These are phyloP conservation scores for Chelonia mydas DNA, from an alignment of 2,797 vertebrate species.

Conservation along the genomic window DNA sequence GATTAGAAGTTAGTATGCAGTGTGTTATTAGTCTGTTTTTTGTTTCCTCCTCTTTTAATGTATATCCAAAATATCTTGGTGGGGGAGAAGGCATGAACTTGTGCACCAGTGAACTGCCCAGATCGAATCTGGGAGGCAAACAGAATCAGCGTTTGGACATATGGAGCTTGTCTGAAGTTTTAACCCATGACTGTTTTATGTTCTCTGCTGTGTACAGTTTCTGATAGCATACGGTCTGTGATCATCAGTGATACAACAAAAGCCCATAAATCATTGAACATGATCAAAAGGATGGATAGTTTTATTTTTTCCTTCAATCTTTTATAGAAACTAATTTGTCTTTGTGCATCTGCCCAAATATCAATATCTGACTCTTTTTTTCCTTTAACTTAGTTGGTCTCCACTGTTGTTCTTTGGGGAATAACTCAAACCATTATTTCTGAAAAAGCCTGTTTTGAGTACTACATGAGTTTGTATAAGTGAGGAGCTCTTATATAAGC, in stretches of 20 bases:
- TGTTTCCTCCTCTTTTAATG: not conserved
- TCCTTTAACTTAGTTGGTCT: not conserved
- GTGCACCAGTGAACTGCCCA: not conserved
- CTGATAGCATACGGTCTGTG: not conserved
- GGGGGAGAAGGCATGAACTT: not conserved
- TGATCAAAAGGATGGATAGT: not conserved
- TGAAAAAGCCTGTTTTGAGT: constrained; percentile 21
- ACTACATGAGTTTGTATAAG: not conserved
- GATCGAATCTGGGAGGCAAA: not conserved
- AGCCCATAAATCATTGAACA: not conserved
- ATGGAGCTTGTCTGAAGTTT: constrained; percentile 1
- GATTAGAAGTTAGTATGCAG: not conserved
- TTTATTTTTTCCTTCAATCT: not conserved
- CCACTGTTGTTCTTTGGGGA: not conserved
- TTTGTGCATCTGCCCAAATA: not conserved
- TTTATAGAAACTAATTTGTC: not conserved
- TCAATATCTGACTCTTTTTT: not conserved
- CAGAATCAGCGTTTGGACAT: rapidly evolving
- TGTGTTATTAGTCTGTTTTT: not conserved
- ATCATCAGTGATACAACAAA: not conserved
- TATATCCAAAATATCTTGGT: not conserved
- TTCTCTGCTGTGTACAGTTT: not conserved
- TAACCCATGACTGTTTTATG: not conserved
- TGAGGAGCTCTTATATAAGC: not conserved
- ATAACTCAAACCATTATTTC: constrained; percentile 8